Evolutionary conservation across 2,113 vertebrate species (phyloP), one percentile per base, ranked within the genome.

Genomic region (Octodon degus): DNA sequence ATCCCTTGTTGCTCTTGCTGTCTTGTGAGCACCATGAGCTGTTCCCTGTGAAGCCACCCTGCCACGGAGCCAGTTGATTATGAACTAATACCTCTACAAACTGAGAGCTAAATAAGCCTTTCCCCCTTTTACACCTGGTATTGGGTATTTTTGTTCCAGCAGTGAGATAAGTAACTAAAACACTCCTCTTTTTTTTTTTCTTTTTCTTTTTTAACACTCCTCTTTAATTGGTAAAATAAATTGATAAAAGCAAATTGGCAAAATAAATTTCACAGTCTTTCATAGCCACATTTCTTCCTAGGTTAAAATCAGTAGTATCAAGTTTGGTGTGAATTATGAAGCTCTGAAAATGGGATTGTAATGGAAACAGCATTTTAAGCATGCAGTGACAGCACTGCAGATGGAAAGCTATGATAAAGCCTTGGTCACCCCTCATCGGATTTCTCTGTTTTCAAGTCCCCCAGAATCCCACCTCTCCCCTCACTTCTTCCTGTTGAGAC

Each of bases 291-390:
- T 94, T 97, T 91, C 83, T 94, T 97, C 80, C 96, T 86, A 86
- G 74, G 74, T 94, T 95, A 60, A 97, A 96, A 96, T 76, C 93
- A 55, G 93, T 97, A 96, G 97, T 97, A 94, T 86, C 27, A 37
- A 37, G 55, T 97, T 97, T 96, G 10, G 24, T 80, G 77, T 96
- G 93, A 96, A 86, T 82, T 97, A 93, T 91, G 95, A 97, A 97
- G 34, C 79, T 95, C 0, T 0, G 96, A 97, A 97, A 96, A 97
- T 63, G 87, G 84, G 68, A 74, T 70, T 97, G 37, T 92, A 96
- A 95, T 97, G 91, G 93, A 96, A 97, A 97, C 40, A 88, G 91
- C 96, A 97, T 60, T 65, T 93, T 97, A 96, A 81, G 63, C 91
- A 70, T 86, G 67, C 93, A 94, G 97, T 0, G 8, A 74, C 34